Evolutionary conservation across 1,140 invertebrate genomes (phyloP).

Genomic region (Meloidogyne exigua): DNA sequence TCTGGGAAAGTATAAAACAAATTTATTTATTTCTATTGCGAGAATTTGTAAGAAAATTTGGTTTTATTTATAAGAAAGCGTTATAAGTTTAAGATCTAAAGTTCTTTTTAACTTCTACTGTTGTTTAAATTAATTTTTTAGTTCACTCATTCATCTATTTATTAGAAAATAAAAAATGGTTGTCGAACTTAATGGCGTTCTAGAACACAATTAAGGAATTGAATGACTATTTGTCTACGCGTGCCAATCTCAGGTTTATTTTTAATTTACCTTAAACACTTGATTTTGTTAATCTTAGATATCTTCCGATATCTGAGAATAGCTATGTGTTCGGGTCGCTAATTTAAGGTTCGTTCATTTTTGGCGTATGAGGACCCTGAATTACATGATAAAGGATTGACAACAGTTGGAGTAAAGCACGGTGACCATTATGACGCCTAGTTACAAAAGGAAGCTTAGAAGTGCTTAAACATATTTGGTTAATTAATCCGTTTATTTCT

Average conservation of each 20-base stretch:
- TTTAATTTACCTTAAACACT: neutral
- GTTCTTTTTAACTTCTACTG: too few relatives aligned
- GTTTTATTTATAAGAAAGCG: too few relatives aligned
- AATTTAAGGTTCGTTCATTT: too few relatives aligned
- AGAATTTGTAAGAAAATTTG: neutral
- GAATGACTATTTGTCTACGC: constrained; percentile 19
- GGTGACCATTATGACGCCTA: too few relatives aligned
- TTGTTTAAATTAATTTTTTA: too few relatives aligned
- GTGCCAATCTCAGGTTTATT: constrained; percentile 17
- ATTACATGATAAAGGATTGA: too few relatives aligned
- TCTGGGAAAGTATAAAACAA: neutral
- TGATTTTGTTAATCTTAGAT: constrained; percentile 7
- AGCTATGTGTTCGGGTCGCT: constrained; percentile 21
- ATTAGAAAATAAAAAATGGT: neutral
- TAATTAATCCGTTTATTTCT: too few relatives aligned
- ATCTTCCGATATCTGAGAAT: constrained; percentile 35
- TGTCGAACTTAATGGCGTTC: neutral
- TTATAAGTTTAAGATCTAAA: too few relatives aligned
- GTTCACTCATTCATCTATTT: neutral
- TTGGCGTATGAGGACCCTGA: too few relatives aligned
- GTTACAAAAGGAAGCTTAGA: too few relatives aligned
- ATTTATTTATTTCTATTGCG: neutral
- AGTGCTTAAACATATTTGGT: too few relatives aligned
- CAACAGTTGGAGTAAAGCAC: too few relatives aligned
- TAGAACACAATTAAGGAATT: neutral